A percentile compares a stretch with the other conserved stretches of the same genome.
Evolutionary conservation across 2,113 vertebrate species (phyloP).

Genomic region (Mirounga angustirostris): DNA sequence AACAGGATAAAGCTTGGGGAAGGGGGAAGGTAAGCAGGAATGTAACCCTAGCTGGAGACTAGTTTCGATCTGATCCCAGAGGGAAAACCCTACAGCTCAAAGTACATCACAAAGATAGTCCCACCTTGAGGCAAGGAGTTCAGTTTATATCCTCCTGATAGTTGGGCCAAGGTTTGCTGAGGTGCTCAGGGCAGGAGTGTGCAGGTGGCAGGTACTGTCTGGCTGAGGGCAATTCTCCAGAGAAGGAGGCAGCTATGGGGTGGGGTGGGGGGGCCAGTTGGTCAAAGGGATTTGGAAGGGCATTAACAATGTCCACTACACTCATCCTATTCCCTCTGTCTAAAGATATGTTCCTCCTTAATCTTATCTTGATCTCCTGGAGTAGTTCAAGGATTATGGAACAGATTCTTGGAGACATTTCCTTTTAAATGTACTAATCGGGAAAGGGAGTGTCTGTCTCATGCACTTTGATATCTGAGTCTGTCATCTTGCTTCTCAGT

Average conservation of each 20-base stretch:
- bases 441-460: not conserved
- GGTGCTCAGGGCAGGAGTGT: rapidly evolving
- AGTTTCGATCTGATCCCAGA: not conserved
- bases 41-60: not conserved
- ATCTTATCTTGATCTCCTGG: not conserved
- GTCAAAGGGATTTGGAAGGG: not conserved
- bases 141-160: not conserved
- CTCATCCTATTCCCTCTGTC: not conserved
- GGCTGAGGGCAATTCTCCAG: not conserved
- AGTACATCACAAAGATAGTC: not conserved
- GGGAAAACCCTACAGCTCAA: not conserved
- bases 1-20: not conserved
- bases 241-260: not conserved
- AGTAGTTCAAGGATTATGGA: not conserved
- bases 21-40: not conserved
- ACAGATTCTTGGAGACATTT: not conserved
- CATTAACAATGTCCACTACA: not conserved
- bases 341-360: not conserved
- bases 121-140: not conserved
- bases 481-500: rapidly evolving
- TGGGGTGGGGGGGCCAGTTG: rapidly evolving
- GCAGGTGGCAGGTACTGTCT: not conserved
- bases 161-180: not conserved
- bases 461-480: not conserved
- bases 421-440: not conserved